Evolutionary conservation across 2,113 vertebrate genomes (phyloP).

Genomic region (Aythya baeri): DNA sequence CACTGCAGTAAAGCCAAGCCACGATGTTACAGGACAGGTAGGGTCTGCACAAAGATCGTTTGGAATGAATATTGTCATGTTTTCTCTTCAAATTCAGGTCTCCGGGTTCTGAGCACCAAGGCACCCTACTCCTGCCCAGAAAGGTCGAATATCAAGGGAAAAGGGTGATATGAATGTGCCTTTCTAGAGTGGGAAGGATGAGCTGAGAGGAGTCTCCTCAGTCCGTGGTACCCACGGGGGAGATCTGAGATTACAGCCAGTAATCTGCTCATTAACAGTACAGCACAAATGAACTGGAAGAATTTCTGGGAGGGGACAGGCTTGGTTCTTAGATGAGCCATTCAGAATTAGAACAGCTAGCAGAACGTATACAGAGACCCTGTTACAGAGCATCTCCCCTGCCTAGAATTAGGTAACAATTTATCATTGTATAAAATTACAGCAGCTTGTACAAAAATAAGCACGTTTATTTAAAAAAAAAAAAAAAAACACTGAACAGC

Average conservation of each 20-base stretch:
- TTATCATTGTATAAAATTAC: not conserved
- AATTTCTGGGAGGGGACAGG: not conserved
- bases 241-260: not conserved
- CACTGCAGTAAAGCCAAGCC: not conserved
- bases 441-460: not conserved
- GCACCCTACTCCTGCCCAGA: not conserved
- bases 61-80: rapidly evolving
- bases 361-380: not conserved
- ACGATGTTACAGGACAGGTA: not conserved
- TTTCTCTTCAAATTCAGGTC: not conserved
- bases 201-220: not conserved
- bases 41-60: not conserved
- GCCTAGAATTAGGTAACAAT: not conserved
- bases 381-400: not conserved
- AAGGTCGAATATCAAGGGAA: not conserved
- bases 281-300: not conserved
- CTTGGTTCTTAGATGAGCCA: not conserved
- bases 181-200: not conserved
- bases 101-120: not conserved
- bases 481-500: not conserved
- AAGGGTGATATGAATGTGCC: rapidly evolving
- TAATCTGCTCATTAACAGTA: not conserved
- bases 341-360: not conserved
- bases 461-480: not conserved
- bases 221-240: not conserved